These are phyloP conservation scores for Chrysemys picta DNA, from an alignment of 2,113 vertebrate genomes.

Conservation along the genomic window DNA sequence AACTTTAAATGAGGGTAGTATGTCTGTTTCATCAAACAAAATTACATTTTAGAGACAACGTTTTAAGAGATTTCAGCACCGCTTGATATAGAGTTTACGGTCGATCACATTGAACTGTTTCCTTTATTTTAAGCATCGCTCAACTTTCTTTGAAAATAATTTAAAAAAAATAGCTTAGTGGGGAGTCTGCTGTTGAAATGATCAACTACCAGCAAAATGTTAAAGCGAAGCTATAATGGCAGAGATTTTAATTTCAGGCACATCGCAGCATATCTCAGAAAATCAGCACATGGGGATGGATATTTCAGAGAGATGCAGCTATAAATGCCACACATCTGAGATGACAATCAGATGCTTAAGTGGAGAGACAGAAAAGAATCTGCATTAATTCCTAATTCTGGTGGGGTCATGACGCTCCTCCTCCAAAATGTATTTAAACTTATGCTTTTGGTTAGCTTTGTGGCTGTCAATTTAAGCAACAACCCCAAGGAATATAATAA, in stretches of 20 bases:
- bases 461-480: not conserved
- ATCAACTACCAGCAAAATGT: not conserved
- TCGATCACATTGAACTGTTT: not conserved
- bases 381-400: not conserved
- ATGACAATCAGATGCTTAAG: not conserved
- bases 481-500: not conserved
- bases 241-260: not conserved
- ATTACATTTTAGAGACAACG: not conserved
- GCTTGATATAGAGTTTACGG: not conserved
- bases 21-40: not conserved
- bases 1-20: not conserved
- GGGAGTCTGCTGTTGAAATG: not conserved
- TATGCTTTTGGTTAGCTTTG: not conserved
- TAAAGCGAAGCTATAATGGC: not conserved
- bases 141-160: not conserved
- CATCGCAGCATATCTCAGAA: not conserved
- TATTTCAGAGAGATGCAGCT: not conserved
- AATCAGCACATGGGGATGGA: not conserved
- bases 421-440: not conserved
- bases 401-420: not conserved
- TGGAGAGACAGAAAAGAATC: not conserved
- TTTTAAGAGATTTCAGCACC: not conserved
- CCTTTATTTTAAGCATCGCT: not conserved
- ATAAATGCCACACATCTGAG: not conserved
- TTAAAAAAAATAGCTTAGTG: not conserved